Evolutionary conservation across 2,797 vertebrate genomes (phyloP).

Genomic region (Acridotheres tristis): DNA sequence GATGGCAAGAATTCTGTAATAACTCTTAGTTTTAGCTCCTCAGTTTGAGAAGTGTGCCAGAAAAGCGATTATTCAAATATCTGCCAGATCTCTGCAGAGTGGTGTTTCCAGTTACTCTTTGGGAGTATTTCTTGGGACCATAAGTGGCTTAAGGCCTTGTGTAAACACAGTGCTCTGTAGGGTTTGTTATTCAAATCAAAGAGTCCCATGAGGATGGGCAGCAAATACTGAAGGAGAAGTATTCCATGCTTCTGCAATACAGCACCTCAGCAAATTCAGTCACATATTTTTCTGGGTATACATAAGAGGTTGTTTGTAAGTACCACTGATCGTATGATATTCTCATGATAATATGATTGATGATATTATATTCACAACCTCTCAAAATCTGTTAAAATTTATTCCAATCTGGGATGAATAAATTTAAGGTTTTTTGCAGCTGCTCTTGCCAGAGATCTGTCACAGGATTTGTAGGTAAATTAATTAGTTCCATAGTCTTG

Average conservation of each 20-base stretch:
- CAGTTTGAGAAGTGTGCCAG: background rate
- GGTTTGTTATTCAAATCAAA: background rate
- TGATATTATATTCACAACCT: background rate
- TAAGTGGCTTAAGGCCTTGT: background rate
- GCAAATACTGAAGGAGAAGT: background rate
- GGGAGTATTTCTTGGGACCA: background rate
- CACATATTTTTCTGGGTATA: background rate
- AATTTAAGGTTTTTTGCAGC: background rate
- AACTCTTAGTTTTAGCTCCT: background rate
- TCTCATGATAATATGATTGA: background rate
- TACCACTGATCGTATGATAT: background rate
- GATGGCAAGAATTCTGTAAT: background rate
- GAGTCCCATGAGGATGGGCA: background rate
- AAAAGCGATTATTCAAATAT: background rate
- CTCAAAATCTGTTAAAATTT: background rate
- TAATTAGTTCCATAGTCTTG: background rate
- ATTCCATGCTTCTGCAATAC: background rate
- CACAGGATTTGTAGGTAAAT: background rate
- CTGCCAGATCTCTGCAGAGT: background rate
- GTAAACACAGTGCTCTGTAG: fast-evolving
- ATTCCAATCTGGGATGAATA: background rate
- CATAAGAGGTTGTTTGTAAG: background rate
- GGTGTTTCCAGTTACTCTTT: background rate
- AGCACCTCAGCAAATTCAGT: background rate
- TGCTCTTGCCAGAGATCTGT: background rate